These are phyloP conservation scores for Drosophila orena DNA, from an alignment of 1,140 invertebrate species.

Conservation along the genomic window DNA sequence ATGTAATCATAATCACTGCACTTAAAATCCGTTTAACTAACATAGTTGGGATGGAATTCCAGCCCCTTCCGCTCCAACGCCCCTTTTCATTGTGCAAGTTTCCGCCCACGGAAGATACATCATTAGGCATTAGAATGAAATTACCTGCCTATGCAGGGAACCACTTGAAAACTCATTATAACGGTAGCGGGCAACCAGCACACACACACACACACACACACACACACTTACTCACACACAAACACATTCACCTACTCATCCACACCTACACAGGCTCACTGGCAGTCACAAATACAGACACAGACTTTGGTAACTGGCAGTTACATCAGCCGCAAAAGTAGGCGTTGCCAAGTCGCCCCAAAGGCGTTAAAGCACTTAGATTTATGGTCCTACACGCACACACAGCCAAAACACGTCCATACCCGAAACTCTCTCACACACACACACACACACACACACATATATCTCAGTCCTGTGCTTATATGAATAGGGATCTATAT, in stretches of 20 bases:
- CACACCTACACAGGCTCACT: constrained; percentile 1
- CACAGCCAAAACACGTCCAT: constrained; percentile 44
- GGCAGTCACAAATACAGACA: background rate
- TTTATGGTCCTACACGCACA: constrained; percentile 65
- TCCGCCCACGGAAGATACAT: constrained; percentile 61
- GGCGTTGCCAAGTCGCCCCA: constrained; percentile 71
- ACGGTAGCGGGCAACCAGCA: constrained; percentile 47
- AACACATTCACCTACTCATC: background rate
- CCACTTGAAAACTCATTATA: constrained; percentile 83
- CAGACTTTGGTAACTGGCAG: constrained; percentile 56
- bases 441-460: constrained; percentile 1
- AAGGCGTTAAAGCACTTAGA: constrained; percentile 82
- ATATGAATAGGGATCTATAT: constrained; percentile 11
- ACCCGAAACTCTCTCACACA: constrained; percentile 6
- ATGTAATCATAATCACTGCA: background rate
- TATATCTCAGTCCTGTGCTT: background rate
- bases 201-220: constrained; percentile 25
- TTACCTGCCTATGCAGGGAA: constrained; percentile 79
- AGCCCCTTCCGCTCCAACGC: background rate
- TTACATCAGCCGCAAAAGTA: constrained; percentile 75
- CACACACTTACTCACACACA: constrained; percentile 13
- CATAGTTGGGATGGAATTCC: constrained; percentile 14
- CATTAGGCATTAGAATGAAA: constrained; percentile 80
- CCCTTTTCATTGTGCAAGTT: constrained; percentile 35
- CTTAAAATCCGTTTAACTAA: constrained; percentile 17